Evolutionary conservation across 2,888 invertebrate genomes (phyloP), one percentile per base, ranked within the genome.

Genomic region (Clitarchus hookeri): DNA sequence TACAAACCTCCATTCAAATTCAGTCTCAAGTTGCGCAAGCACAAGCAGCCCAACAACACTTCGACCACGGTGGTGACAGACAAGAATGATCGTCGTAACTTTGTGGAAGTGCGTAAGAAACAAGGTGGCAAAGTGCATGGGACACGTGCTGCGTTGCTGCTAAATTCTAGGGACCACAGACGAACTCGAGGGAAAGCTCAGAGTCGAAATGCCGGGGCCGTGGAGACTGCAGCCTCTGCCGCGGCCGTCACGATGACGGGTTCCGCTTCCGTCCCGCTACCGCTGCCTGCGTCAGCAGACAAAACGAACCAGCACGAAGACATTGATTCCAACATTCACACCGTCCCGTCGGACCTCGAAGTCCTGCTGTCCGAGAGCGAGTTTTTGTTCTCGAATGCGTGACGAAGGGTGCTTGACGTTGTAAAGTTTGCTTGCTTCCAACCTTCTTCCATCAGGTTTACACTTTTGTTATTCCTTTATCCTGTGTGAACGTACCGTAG

Each of bases 1-100:
- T 97, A 96, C 91, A 97, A 97, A 90, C 97, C 97, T 85, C 97
- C 97, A 19, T 97, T 97, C 91, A 96, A 96, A 90, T 97, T 97
- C 91, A 96, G 96, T 91, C 94, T 97, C 86, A 96, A 96, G 90
- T 93, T 97, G 88, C 93, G 95, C 87, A 95, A 95, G 90, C 94
- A 95, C 86, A 95, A 95, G 88, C 95, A 95, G 53, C 53, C 79
- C 25, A 26, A 79, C 13, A 84, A 83, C 44, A 78, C 84, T 44
- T 48, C 87, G 25, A 86, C 84, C 91, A 93, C 93, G 91, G 93
- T 94, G 9, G 93, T 94, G 85, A 92, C 94, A 54, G 94, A 94
- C 88, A 84, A 84, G 53, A 84, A 84, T 36, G 83, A 83, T 77
- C 84, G 80, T 11, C 54, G 86, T 25, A 77, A 80, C 44, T 48